Evolutionary conservation across 1,140 invertebrate genomes (phyloP).

Genomic region (Stenopsyche tienmushanensis): DNA sequence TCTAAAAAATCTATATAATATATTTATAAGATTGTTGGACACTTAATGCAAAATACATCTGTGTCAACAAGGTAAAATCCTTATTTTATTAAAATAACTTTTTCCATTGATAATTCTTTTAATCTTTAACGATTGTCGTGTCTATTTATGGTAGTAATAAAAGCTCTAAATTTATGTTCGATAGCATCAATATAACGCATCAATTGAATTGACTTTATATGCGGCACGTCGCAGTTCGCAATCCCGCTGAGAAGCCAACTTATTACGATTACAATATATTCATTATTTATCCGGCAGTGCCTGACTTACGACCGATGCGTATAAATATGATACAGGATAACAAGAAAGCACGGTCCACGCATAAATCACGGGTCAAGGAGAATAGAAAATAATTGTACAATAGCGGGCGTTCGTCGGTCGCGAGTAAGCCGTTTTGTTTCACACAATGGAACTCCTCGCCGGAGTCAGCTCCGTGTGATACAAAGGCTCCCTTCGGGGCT

Average conservation of each 20-base stretch:
- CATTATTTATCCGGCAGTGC: conserved; percentile 19
- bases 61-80: no score
- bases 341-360: conserved; percentile 17
- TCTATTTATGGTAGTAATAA: no score
- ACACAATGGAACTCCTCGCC: conserved; percentile 9
- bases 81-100: no score
- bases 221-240: no score
- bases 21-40: no score
- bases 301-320: neutral
- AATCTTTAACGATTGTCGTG: no score
- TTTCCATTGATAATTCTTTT: no score
- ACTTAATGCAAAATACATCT: no score
- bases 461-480: neutral
- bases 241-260: conserved; percentile 17
- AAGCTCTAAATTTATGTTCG: no score
- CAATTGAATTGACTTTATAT: no score
- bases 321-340: conserved; percentile 15
- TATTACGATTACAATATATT: conserved; percentile 29
- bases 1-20: no score
- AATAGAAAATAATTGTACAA: conserved; percentile 29
- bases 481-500: neutral
- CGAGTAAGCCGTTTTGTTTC: conserved; percentile 12
- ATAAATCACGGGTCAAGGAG: conserved; percentile 30
- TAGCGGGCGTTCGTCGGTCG: neutral
- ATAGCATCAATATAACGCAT: no score